phyloP scores from a whole-genome alignment of 1,140 invertebrate genomes.

The Lucilia sericata region DNA sequence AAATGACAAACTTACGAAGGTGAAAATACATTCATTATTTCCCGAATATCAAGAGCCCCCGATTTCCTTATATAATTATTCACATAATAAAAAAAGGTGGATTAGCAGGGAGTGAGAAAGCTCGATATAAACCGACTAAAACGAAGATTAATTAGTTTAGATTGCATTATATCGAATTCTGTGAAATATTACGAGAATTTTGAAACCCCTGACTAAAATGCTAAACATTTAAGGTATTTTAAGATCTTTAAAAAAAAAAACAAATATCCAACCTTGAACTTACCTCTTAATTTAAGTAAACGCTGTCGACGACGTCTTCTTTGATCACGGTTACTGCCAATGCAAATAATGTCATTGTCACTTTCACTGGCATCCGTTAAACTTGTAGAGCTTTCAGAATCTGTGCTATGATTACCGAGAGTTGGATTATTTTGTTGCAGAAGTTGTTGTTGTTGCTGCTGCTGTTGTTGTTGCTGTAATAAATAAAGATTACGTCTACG shows the following conservation, averaged over 20 bases:
- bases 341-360: neutral
- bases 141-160: too few relatives aligned
- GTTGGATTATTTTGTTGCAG: neutral
- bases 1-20: too few relatives aligned
- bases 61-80: too few relatives aligned
- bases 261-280: neutral
- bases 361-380: neutral
- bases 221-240: neutral
- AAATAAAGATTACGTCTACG: slow-evolving; percentile 16
- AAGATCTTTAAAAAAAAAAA: neutral
- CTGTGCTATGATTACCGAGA: neutral
- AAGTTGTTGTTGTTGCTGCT: neutral
- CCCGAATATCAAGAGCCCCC: too few relatives aligned
- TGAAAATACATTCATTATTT: too few relatives aligned
- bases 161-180: too few relatives aligned
- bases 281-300: slow-evolving; percentile 32
- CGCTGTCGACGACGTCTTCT: slow-evolving; percentile 31
- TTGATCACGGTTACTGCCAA: slow-evolving; percentile 8
- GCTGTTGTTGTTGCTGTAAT: slow-evolving; percentile 37
- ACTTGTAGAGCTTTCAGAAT: slow-evolving; percentile 9
- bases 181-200: too few relatives aligned
- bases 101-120: too few relatives aligned
- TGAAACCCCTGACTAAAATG: too few relatives aligned
- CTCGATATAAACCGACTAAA: too few relatives aligned
- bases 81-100: too few relatives aligned